Evolutionary conservation across 2,113 vertebrate species (phyloP), one percentile per base, ranked within the genome.

Genomic region (Bubo blakistoni): DNA sequence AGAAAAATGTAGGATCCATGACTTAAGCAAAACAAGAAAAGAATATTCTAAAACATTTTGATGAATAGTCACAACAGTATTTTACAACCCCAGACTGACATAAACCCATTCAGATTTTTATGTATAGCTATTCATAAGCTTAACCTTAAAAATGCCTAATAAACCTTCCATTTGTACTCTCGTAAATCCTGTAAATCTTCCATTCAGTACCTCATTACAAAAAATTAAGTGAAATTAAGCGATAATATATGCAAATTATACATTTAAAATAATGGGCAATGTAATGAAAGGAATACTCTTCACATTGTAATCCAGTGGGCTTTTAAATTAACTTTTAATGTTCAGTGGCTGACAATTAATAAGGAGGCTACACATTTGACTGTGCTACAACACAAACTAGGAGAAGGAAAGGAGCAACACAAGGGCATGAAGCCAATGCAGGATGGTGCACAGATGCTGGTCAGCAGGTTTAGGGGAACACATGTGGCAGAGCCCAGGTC

Each of bases 241-340:
- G 6, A 55, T 87, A 93, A 92, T 81, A 72, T 65, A 89, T 91
- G 91, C 46, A 96, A 96, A 97, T 94, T 63, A 82, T 80, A 89
- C 16, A 69, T 94, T 82, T 85, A 81, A 94, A 94, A 96, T 91
- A 94, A 94, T 72, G 61, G 88, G 67, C 57, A 92, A 49, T 15
- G 30, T 85, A 95, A 94, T 89, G 83, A 96, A 91, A 88, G 80
- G 30, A 92, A 86, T 57, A 38, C 52, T 72, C 42, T 81, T 81
- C 80, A 61, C 62, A 72, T 12, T 66, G 57, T 34, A 94, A 91
- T 85, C 81, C 87, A 78, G 14, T 42, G 42, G 78, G 89, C 51
- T 90, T 94, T 84, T 82, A 93, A 92, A 84, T 96, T 96, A 90
- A 73, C 72, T 93, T 88, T 24, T 86, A 91, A 73, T 77, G 82